Conservation (phyloP, 1,140 invertebrate genomes). For the Gerris buenoi region DNA sequence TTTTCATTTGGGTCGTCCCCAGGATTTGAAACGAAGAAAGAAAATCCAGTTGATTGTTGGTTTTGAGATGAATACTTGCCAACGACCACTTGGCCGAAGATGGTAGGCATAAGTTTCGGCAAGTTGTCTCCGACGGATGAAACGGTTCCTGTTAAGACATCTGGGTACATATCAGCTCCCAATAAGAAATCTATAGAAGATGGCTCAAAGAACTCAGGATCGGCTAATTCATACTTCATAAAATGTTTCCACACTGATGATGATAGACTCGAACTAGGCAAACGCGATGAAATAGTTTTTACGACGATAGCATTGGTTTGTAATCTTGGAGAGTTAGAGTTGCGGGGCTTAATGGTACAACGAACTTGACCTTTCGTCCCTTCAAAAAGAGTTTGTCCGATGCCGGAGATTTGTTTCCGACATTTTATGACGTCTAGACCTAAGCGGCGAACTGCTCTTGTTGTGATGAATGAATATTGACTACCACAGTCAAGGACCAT, state of each 20-base stretch:
- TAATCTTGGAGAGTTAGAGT: background rate
- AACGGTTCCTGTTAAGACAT: background rate
- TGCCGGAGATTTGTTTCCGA: background rate
- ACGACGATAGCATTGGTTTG: background rate
- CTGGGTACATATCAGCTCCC: background rate
- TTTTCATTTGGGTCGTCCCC: background rate
- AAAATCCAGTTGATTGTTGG: background rate
- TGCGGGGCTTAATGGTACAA: background rate
- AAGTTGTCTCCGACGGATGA: background rate
- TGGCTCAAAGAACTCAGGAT: background rate
- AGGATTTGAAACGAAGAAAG: background rate
- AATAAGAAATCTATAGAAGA: background rate
- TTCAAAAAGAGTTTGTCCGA: background rate
- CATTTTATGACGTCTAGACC: background rate
- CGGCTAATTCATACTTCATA: background rate
- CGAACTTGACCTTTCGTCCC: background rate
- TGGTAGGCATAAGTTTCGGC: background rate
- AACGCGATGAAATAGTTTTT: background rate
- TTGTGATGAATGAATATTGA: background rate
- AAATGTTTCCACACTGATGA: background rate
- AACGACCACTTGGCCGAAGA: background rate
- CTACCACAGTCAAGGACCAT: slow-evolving; percentile 1
- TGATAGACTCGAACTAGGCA: background rate
- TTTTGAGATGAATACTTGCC: background rate
- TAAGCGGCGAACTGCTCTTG: background rate